Evolutionary conservation across 2,797 vertebrate genomes (phyloP).

Genomic region (Cheirogaleus major): DNA sequence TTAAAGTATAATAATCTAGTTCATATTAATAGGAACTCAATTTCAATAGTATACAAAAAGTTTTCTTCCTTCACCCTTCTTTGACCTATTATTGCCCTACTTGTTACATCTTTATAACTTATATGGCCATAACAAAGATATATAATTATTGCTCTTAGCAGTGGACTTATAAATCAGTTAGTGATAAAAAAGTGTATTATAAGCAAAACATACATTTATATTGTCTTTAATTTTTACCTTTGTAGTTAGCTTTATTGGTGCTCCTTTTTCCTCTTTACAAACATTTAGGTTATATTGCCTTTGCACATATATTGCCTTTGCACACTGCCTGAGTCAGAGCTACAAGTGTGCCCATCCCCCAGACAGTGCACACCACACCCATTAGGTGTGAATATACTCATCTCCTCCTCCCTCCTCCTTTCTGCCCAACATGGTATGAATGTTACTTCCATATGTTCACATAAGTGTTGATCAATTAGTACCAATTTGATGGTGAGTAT

Average conservation of each 20-base stretch:
- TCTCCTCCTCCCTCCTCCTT: too few species aligned
- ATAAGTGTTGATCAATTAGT: too few species aligned
- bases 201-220: neutral
- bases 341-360: too few species aligned
- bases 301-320: too few species aligned
- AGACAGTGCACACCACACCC: too few species aligned
- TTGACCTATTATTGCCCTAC: neutral
- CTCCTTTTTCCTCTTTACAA: neutral
- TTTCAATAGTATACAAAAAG: neutral
- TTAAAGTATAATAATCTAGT: neutral
- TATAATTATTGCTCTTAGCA: neutral
- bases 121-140: neutral
- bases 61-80: neutral
- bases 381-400: too few species aligned
- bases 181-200: too few species aligned
- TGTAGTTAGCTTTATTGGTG: neutral
- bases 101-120: neutral
- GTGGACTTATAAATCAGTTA: neutral
- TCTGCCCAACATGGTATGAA: too few species aligned
- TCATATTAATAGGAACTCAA: neutral
- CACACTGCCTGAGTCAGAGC: too few species aligned
- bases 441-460: too few species aligned
- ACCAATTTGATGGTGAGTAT: too few species aligned
- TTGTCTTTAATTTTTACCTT: neutral
- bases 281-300: too few species aligned